phyloP scores from a whole-genome alignment of 2,888 invertebrate genomes.

The Nesidiocoris tenuis region DNA sequence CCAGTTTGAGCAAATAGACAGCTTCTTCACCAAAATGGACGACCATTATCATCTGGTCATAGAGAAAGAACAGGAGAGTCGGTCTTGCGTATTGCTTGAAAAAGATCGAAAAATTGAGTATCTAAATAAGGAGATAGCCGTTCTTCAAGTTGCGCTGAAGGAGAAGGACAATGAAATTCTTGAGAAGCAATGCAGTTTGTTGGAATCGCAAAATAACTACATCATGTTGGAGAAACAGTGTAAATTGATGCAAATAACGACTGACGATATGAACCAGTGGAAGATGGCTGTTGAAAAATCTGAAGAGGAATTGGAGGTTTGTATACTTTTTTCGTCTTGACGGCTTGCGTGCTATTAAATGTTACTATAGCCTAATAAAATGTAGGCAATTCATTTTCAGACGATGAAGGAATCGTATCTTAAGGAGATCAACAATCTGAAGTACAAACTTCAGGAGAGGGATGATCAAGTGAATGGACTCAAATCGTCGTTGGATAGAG shows the following conservation, averaged over 20 bases:
- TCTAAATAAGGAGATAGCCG: slow-evolving; percentile 53
- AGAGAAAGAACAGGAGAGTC: slow-evolving; percentile 41
- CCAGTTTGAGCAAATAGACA: slow-evolving; percentile 41
- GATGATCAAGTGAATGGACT: slow-evolving; percentile 57
- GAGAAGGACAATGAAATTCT: slow-evolving; percentile 48
- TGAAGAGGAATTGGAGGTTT: slow-evolving; percentile 25
- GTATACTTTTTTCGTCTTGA: neutral
- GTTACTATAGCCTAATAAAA: no score
- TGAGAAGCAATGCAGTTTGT: slow-evolving; percentile 48
- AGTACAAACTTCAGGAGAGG: slow-evolving; percentile 55
- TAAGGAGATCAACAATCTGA: slow-evolving; percentile 30
- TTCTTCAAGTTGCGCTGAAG: slow-evolving; percentile 46
- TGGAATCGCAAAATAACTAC: slow-evolving; percentile 45
- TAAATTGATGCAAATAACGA: slow-evolving; percentile 31
- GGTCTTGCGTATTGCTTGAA: neutral
- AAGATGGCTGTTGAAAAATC: slow-evolving; percentile 23
- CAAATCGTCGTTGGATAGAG: slow-evolving; percentile 46
- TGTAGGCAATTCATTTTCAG: no score
- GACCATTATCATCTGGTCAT: slow-evolving; percentile 31
- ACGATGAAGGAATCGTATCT: slow-evolving; percentile 27
- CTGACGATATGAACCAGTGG: slow-evolving; percentile 29
- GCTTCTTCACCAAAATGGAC: slow-evolving; percentile 42
- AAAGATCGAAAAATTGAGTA: slow-evolving; percentile 28
- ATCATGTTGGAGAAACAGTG: slow-evolving; percentile 42
- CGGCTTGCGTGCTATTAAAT: no score